Evolutionary conservation across 2,113 vertebrate genomes (phyloP).

Genomic region (Bagarius yarrelli): DNA sequence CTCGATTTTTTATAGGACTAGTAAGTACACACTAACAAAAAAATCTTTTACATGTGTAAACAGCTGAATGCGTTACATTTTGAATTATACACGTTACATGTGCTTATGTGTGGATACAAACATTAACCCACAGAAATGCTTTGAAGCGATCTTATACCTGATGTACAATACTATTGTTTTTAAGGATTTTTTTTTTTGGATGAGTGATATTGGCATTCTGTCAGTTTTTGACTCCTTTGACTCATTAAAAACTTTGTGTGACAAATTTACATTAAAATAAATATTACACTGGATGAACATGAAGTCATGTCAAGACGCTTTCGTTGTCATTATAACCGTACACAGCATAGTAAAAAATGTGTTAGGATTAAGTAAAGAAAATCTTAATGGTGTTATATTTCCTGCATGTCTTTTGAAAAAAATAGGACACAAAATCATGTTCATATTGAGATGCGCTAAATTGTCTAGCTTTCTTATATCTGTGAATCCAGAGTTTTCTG

Average conservation of each 20-base stretch:
- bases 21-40: neutral
- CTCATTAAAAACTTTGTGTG: no score
- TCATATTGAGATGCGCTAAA: neutral
- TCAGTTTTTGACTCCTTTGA: no score
- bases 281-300: no score
- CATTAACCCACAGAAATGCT: neutral
- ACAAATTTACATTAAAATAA: no score
- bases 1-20: neutral
- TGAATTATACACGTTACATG: neutral
- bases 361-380: neutral
- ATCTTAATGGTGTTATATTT: no score
- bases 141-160: neutral
- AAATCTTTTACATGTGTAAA: neutral
- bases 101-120: neutral
- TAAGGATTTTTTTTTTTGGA: no score
- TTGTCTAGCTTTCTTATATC: neutral
- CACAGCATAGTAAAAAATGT: neutral
- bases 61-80: neutral
- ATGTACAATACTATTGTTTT: neutral
- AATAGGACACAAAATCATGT: neutral
- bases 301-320: no score
- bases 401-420: neutral
- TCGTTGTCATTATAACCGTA: no score
- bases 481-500: neutral
- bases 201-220: no score